Evolutionary conservation across 2,113 vertebrate genomes (phyloP), one percentile per base, ranked within the genome.

Genomic region (Dromas ardeola): DNA sequence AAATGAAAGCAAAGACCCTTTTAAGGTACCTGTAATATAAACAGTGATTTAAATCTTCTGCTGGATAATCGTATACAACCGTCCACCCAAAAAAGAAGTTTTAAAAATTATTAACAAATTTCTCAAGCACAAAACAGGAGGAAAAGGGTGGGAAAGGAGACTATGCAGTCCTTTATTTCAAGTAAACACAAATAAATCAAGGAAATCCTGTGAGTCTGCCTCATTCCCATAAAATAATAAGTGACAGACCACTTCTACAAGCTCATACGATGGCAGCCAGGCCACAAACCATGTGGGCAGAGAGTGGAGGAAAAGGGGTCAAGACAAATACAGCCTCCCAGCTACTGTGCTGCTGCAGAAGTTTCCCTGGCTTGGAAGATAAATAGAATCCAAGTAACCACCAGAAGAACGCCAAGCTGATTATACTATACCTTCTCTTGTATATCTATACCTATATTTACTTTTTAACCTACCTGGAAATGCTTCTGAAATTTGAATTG

Each of bases 31-130:
- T 71, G 15, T 47, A 43, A 74, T 34, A 56, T 15, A 73, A 84
- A 67, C 22, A 40, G 8, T 7, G 10, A 66, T 43, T 55, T 90
- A 78, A 65, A 78, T 65, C 25, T 79, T 72, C 19, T 61, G 38
- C 32, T 79, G 29, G 8, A 73, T 63, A 89, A 86, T 16, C 1
- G 2, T 27, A 32, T 12, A 61, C 16, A 55, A 50, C 6, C 3
- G 5, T 16, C n/a, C 7, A 1, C 8, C 6, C 15, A 14, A 16
- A 69, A 47, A 26, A 38, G 0, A 5, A 47, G 12, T n/a, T 43
- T 43, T 67, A 21, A 72, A 80, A 89, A 63, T 18, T 3, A 50
- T 52, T 73, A 29, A 27, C 3, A 69, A 25, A 43, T 70, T 84
- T 61, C 13, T 87, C 34, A 30, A 23, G 6, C 30, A 40, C 40